phyloP scores from a whole-genome alignment of 2,113 vertebrate genomes.

The Pangasianodon gigas region DNA sequence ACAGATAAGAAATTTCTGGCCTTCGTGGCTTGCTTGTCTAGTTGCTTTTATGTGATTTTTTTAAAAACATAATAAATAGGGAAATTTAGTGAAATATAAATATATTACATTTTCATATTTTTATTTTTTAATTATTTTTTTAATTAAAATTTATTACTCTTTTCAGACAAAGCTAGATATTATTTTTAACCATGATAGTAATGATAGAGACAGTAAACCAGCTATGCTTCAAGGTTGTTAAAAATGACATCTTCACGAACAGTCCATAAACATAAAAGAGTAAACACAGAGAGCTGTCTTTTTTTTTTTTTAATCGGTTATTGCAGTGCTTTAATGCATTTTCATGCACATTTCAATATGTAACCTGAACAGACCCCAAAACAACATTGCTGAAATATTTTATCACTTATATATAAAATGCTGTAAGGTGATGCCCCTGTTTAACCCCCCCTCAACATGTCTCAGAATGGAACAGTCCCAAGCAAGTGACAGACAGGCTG shows the following conservation, averaged over 20 bases:
- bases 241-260: background rate
- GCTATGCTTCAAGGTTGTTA: background rate
- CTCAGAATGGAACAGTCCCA: slow-evolving; percentile 46
- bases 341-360: background rate
- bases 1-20: slow-evolving; percentile 28
- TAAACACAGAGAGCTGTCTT: background rate
- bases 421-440: slow-evolving; percentile 20
- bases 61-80: background rate
- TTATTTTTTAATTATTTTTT: background rate
- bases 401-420: slow-evolving; percentile 30
- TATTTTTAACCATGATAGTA: background rate
- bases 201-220: background rate
- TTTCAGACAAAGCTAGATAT: background rate
- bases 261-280: background rate
- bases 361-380: slow-evolving; percentile 16
- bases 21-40: slow-evolving; percentile 2
- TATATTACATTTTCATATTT: background rate
- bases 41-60: background rate
- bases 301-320: background rate
- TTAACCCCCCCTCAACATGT: slow-evolving; percentile 28
- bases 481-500: slow-evolving; percentile 47
- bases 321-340: background rate
- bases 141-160: background rate
- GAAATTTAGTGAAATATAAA: background rate
- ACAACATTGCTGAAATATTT: background rate